Evolutionary conservation across 2,113 vertebrate species (phyloP), one percentile per base, ranked within the genome.

Genomic region (Sorex araneus): DNA sequence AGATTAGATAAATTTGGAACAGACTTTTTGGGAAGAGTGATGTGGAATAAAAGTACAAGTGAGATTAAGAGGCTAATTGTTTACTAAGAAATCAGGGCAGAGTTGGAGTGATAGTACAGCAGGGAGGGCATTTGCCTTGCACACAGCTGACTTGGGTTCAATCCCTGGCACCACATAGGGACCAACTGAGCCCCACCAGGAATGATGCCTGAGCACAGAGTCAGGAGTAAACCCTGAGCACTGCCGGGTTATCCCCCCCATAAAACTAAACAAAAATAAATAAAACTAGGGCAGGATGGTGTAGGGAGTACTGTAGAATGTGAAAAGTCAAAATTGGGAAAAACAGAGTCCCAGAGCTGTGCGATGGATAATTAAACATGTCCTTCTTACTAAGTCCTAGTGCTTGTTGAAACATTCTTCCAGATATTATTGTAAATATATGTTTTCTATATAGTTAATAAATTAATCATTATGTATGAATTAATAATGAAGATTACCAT

Each of bases 1-100:
- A 64, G 84, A 85, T 63, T 57, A 84, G 80, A 89, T 11, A 83
- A 64, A 8, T 64, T 21, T 28, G 27, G 8, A 2, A 0, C 21
- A 70, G 11, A 64, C 2, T 43, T 57, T n/a, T 78, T 85, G 7
- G 50, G 71, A 73, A 84, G 19, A 90, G 71, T 87, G 50, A 85
- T 0, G 81, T 30, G 16, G 76, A 80, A 43, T 43, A 63, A 87
- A 85, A 85, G 36, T 15, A 23, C 57, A 60, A 60, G 57, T 10
- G 15, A 91, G 6, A n/a, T 73, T 25, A 78, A 74, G 32, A 16
- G 27, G 71, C 21, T 34, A 75, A 66, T 16, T n/a, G 12, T 60
- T 23, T 60, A 30, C 40, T 77, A 85, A 89, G 50, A 81, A 73
- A 60, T 8, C 10, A 57, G 32, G 11, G 27, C 2, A 21, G 18